A percentile compares a stretch with the other conserved stretches of the same genome.
Conservation (phyloP, 2,888 invertebrate species). For the Spisula subtruncata region DNA sequence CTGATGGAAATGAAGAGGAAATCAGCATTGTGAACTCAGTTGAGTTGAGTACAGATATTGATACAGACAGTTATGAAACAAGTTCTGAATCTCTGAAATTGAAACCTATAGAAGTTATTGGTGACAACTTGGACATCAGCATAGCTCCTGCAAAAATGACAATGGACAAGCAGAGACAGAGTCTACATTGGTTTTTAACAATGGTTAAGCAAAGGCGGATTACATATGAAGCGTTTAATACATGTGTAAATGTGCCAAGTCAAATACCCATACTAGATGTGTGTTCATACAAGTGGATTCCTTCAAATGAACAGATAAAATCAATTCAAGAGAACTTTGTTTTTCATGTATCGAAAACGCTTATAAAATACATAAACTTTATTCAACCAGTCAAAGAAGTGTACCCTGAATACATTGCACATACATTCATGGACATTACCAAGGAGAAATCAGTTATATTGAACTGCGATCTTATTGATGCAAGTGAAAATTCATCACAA, state of each 20-base stretch:
- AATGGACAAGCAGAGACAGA: not conserved
- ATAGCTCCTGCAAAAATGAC: conserved; percentile 19
- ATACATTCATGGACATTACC: conserved; percentile 52
- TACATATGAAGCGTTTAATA: not conserved
- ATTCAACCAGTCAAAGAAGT: too few species aligned
- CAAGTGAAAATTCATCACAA: conserved; percentile 60
- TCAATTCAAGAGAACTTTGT: conserved; percentile 18
- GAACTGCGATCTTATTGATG: conserved; percentile 59
- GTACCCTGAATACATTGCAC: too few species aligned
- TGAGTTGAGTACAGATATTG: not conserved
- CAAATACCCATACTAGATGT: not conserved
- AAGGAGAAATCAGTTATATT: conserved; percentile 51
- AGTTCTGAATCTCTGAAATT: too few species aligned
- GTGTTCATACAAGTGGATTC: not conserved
- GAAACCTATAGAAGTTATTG: conserved; percentile 18
- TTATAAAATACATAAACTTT: conserved; percentile 45
- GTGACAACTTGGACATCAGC: conserved; percentile 33
- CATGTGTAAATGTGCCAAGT: not conserved
- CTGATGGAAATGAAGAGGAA: too few species aligned
- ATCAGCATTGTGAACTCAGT: too few species aligned
- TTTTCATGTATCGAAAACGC: conserved; percentile 36
- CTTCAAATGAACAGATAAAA: not conserved
- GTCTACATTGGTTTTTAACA: conserved; percentile 35
- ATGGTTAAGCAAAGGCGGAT: conserved; percentile 9
- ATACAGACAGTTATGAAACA: not conserved